Evolutionary conservation across 2,113 vertebrate genomes (phyloP), one percentile per base, ranked within the genome.

Genomic region (Muntiacus reevesi): DNA sequence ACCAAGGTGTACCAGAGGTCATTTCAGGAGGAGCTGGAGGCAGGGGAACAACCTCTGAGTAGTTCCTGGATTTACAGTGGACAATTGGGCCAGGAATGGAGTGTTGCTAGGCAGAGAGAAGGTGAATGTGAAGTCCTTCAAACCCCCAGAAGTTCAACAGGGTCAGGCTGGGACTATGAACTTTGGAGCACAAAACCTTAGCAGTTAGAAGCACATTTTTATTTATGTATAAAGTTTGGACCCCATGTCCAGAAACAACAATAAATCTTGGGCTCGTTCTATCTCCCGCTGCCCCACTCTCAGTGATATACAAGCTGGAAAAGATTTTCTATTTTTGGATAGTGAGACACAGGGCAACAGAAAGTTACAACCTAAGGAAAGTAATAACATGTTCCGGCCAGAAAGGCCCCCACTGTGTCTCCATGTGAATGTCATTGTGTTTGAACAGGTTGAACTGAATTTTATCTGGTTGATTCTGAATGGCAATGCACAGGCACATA

Each of bases 391-490:
- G 40, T 97, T 95, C 36, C 59, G 89, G 47, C 30, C 0, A 1
- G 62, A 98, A 97, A 76, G 27, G 33, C 23, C 85, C 85, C 50
- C 50, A 76, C 87, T 95, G 97, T 89, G 95, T 92, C 91, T 98
- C 95, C 40, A 43, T 83, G 27, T 83, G 59, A 96, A 13, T 21
- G n/a, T 94, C 96, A 45, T 52, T 23, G 93, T 93, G 76, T 98
- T 93, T 96, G 76, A 89, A 94, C 47, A 78, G 7, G 47, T 89
- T 95, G 95, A 95, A 98, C 97, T 98, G 91, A 89, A 97, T 98
- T 98, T 97, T 97, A 92, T 88, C 87, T 95, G 96, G 94, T 97
- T 96, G 50, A 96, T 98, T 96, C 96, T 91, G 79, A 97, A 98
- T 84, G 6, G 9, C 89, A 11, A 5, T 15, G 89, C 25, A 94